A percentile compares a stretch with the other conserved stretches of the same genome.
Evolutionary conservation across 2,888 invertebrate species (phyloP).

Genomic region (Frankliniella intonsa): DNA sequence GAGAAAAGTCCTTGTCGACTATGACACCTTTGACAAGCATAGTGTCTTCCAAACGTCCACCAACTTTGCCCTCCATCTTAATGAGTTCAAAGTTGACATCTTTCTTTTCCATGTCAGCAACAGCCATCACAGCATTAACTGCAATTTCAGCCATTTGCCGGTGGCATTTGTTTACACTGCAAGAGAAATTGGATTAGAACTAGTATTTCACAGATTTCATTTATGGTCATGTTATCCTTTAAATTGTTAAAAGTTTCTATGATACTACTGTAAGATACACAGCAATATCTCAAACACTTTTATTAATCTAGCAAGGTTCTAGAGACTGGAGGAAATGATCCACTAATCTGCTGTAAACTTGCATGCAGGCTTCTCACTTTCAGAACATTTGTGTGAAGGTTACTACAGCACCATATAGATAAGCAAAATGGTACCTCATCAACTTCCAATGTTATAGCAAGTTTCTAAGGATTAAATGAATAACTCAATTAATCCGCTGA

Average conservation of each 20-base stretch:
- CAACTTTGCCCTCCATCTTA: conserved; percentile 96
- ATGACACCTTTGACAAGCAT: conserved; percentile 94
- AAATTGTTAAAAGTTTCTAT: background rate
- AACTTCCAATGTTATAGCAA: too few species aligned
- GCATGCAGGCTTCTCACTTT: background rate
- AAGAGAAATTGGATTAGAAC: conserved; percentile 38
- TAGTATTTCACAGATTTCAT: background rate
- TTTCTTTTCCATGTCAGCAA: conserved; percentile 86
- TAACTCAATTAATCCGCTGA: conserved; percentile 10
- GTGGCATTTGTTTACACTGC: conserved; percentile 88
- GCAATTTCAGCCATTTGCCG: conserved; percentile 98
- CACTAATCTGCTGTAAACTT: background rate
- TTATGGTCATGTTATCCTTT: background rate
- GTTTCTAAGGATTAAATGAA: background rate
- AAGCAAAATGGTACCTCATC: too few species aligned
- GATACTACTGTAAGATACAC: background rate
- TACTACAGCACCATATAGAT: too few species aligned
- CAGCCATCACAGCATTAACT: conserved; percentile 92
- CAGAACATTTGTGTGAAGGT: too few species aligned
- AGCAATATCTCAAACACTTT: background rate
- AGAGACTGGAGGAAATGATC: background rate
- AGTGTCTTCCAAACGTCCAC: conserved; percentile 95
- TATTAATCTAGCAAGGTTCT: background rate
- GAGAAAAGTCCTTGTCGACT: conserved; percentile 97
- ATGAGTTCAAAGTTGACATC: conserved; percentile 99